Base-by-base conservation (phyloP, 2,113 vertebrate species). In the Accipiter cooperii region DNA sequence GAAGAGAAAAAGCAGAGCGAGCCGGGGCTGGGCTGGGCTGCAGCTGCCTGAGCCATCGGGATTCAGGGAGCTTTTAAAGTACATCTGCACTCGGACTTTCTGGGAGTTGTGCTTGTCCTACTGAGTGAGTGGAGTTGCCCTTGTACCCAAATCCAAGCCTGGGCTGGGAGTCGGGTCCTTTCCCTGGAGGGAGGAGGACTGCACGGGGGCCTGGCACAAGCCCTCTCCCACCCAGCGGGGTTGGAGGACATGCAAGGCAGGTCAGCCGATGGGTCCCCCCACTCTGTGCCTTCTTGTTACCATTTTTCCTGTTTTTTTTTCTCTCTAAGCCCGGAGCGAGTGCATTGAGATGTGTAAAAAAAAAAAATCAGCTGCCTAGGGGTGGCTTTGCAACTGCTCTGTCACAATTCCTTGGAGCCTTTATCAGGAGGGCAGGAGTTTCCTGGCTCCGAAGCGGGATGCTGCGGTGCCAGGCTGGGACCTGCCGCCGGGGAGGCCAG, bases 401-500 rank as follows among this genome's bases (percentile, higher is more conserved):
- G 6, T 54, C 9, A 21, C 38, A 26, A 17, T 88, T 63, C 31
- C 25, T 86, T 0, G 0, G 29, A 31, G 65, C 26, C 64, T 69
- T 76, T 42, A 36, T 21, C 6, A 7, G 21, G 31, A 42, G n/a
- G n/a, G 42, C 60, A 12, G 71, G 68, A 76, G 28, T 46, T 65
- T 75, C 44, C 54, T 46, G 60, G 46, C 70, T 79, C 36, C 9
- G 10, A 21, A 76, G 33, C 1, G 6, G 36, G 44, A n/a, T 65
- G 70, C 79, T 78, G 71, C 0, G 0, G 0, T 52, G 55, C 61
- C 5, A 5, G n/a, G 49, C 60, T 82, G 38, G 58, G 42, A 60
- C 34, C 34, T 11, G 8, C 46, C 0, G 1, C 40, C 0, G 0
- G 17, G 9, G 34, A 33, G 13, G 3, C 26, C n/a, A 12, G 51